These are phyloP conservation scores for Meloidogyne exigua DNA, from an alignment of 1,140 invertebrate species.

Conservation along the genomic window DNA sequence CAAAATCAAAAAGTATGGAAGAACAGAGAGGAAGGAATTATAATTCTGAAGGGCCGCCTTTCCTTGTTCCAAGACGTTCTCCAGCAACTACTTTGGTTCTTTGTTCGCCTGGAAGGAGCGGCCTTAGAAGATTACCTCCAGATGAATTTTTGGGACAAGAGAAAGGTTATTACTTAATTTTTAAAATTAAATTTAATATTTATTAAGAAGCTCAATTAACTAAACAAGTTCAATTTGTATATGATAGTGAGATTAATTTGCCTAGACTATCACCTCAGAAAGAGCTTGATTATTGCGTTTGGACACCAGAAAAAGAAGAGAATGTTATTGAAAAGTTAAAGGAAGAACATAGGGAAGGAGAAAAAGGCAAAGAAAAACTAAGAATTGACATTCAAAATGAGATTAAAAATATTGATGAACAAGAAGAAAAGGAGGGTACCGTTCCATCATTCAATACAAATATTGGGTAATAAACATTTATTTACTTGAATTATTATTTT, in stretches of 20 bases:
- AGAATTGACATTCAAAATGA: not conserved
- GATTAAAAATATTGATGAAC: not conserved
- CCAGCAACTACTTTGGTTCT: conserved; percentile 31
- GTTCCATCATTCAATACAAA: not conserved
- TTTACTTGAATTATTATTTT: not conserved
- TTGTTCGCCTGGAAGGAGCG: conserved; percentile 7
- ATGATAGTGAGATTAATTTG: not conserved
- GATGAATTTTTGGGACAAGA: conserved; percentile 9
- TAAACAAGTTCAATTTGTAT: not conserved
- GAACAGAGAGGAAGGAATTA: not conserved
- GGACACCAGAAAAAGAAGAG: not conserved
- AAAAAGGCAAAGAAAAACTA: not conserved
- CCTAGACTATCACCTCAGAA: not conserved
- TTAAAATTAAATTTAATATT: not conserved
- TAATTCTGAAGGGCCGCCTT: not conserved
- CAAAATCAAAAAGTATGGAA: conserved; percentile 34
- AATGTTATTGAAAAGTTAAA: not conserved
- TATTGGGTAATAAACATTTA: not conserved
- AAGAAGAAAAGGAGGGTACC: not conserved
- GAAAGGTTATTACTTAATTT: not conserved
- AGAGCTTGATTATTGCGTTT: not conserved
- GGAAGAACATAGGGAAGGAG: not conserved
- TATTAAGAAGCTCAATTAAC: not conserved
- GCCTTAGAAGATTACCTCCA: conserved; percentile 11
- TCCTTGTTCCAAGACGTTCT: conserved; percentile 21